These are phyloP conservation scores for Riparia riparia DNA, from an alignment of 2,113 vertebrate species.

Conservation along the genomic window DNA sequence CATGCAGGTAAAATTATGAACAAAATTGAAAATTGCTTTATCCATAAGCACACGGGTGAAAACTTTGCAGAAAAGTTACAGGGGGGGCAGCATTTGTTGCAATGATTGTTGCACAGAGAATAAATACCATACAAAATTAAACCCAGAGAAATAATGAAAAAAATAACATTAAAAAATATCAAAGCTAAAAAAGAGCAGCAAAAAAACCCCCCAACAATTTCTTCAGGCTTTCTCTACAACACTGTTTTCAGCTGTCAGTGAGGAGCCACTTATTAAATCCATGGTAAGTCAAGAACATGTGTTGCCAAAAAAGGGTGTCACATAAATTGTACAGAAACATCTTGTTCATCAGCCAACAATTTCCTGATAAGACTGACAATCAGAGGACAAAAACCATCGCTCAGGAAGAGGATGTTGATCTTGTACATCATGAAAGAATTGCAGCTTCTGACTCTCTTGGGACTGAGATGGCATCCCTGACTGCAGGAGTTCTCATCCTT, in stretches of 20 bases:
- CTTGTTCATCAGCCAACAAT: neutral
- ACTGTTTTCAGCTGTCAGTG: neutral
- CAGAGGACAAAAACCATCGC: neutral
- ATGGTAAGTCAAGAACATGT: neutral
- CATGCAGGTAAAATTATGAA: neutral
- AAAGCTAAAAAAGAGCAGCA: neutral
- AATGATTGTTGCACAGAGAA: neutral
- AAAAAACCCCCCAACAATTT: neutral
- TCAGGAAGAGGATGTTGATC: neutral
- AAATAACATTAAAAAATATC: rapidly evolving
- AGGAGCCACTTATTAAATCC: neutral
- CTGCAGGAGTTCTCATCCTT: neutral
- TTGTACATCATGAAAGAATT: neutral
- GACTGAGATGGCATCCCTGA: neutral
- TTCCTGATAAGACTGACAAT: neutral
- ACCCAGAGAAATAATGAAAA: neutral
- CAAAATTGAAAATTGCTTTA: neutral
- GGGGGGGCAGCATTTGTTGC: neutral
- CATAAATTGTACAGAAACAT: neutral
- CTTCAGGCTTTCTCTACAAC: neutral
- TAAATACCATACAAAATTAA: neutral
- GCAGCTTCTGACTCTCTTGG: neutral
- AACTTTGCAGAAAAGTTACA: neutral
- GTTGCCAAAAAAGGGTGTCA: neutral
- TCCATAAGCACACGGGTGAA: neutral